A percentile compares a stretch with the other conserved stretches of the same genome.
phyloP scores from a whole-genome alignment of 2,888 invertebrate genomes.

The Cantharis nigra region DNA sequence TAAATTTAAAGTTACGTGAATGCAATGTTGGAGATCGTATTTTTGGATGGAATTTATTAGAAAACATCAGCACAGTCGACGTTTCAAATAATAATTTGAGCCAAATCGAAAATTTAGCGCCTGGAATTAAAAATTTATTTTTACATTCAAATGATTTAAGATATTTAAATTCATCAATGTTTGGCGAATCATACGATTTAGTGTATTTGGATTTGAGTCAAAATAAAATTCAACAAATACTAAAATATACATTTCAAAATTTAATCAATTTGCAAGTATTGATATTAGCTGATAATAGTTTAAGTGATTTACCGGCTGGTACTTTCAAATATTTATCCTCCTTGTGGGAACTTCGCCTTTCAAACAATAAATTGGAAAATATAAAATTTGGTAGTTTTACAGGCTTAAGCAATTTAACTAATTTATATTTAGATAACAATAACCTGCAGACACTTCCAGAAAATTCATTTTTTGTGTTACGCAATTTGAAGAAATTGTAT shows the following conservation, averaged over 20 bases:
- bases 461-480: constrained; percentile 14
- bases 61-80: constrained; percentile 5
- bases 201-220: constrained; percentile 17
- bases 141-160: constrained; percentile 4
- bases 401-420: constrained; percentile 9
- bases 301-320: constrained; percentile 8
- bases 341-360: constrained; percentile 9
- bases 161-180: background rate
- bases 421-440: constrained; percentile 15
- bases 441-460: constrained; percentile 4
- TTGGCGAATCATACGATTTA: background rate
- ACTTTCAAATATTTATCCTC: constrained; percentile 1
- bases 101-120: background rate
- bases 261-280: constrained; percentile 8
- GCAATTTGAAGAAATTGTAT: constrained; percentile 11
- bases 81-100: constrained; percentile 4
- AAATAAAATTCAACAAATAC: constrained; percentile 15
- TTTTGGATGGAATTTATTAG: background rate
- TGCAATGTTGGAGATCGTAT: background rate
- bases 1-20: constrained; percentile 6
- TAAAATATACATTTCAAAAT: constrained; percentile 13
- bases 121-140: background rate
- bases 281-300: constrained; percentile 12
- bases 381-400: constrained; percentile 21
- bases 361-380: constrained; percentile 4